Base-by-base conservation (phyloP, 1,140 invertebrate genomes). In the Procambarus clarkii region DNA sequence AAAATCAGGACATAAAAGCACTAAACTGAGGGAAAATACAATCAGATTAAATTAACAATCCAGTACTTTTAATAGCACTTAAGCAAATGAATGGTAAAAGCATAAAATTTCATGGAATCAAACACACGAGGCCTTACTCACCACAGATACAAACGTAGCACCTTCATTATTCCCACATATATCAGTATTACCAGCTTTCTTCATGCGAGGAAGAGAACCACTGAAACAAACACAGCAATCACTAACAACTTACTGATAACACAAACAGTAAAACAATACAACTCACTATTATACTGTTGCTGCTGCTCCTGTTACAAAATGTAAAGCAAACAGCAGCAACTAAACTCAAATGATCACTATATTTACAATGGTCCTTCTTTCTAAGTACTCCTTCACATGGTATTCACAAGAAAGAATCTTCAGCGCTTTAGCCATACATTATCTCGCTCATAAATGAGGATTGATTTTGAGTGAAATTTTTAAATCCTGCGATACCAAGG, bases 131-230 rank as follows among this genome's bases (percentile, higher is more conserved):
- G 76, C 64, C 79, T 24, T 34, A 84, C 89, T 91, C 46, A 91
- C 89, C 89, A 91, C 89, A 71, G 89, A 84, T 2, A 91, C 82
- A 91, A 91, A 91, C 50, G 89, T 91, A 34, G 89, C 89, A 24
- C 89, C 89, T 5, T 91, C 89, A 64, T 34, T 86, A n/a, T 79
- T 91, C n/a, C 87, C 87, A 74, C 87, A 76, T n/a, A 83, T 45
- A 34, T 83, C 74, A 48, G 77, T 71, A 79, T 69, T 85, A 34
- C 89, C 71, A 24, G 80, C 71, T 44, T 80, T 91, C 76, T 78
- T 85, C 54, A 88, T 79, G 76, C 86, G 86, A 79, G 86, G 78
- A 58, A 88, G 60, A 88, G 86, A 88, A 60, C 86, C 86, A 80
- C 86, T 88, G 77, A 78, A 79, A 79, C 21, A 24, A 76, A 54